Evolutionary conservation across 1,140 invertebrate species (phyloP).

Genomic region (Eupeodes corollae): DNA sequence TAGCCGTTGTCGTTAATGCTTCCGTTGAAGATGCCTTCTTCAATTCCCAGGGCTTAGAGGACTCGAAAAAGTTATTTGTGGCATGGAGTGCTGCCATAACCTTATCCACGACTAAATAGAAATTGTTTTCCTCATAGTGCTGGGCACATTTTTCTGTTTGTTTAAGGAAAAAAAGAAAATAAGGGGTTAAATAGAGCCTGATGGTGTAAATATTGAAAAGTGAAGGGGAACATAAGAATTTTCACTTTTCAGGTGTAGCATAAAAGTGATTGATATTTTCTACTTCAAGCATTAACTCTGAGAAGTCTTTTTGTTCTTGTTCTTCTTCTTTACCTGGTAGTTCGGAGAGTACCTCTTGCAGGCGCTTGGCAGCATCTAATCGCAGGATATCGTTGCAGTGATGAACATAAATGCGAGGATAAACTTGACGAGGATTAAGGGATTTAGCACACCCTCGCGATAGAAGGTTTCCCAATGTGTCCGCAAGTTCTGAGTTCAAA

Average conservation of each 20-base stretch:
- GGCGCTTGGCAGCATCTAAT: conserved; percentile 41
- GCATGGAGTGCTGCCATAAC: conserved; percentile 61
- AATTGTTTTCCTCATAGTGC: conserved; percentile 66
- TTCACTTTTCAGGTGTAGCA: not conserved
- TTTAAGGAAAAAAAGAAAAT: conserved; percentile 9
- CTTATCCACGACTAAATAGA: conserved; percentile 72
- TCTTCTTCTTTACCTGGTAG: conserved; percentile 44
- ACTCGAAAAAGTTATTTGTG: conserved; percentile 78
- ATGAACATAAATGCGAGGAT: conserved; percentile 48
- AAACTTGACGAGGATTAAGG: conserved; percentile 66
- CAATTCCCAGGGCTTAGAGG: conserved; percentile 78
- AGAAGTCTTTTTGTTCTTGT: conserved; percentile 2
- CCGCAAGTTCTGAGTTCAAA: conserved; percentile 83
- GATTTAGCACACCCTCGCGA: conserved; percentile 61
- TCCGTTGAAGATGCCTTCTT: conserved; percentile 37
- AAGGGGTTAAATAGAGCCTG: conserved; percentile 4
- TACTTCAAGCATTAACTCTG: conserved; percentile 6
- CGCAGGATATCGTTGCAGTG: conserved; percentile 38
- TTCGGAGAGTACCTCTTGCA: conserved; percentile 42
- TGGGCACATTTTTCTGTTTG: conserved; percentile 45
- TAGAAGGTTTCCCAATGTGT: conserved; percentile 86
- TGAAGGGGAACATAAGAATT: not conserved
- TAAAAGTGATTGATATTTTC: conserved; percentile 11
- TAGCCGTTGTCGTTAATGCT: not conserved
- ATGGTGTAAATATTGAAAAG: no score